Conservation (phyloP, 2,113 vertebrate genomes). For the Cebus imitator region DNA sequence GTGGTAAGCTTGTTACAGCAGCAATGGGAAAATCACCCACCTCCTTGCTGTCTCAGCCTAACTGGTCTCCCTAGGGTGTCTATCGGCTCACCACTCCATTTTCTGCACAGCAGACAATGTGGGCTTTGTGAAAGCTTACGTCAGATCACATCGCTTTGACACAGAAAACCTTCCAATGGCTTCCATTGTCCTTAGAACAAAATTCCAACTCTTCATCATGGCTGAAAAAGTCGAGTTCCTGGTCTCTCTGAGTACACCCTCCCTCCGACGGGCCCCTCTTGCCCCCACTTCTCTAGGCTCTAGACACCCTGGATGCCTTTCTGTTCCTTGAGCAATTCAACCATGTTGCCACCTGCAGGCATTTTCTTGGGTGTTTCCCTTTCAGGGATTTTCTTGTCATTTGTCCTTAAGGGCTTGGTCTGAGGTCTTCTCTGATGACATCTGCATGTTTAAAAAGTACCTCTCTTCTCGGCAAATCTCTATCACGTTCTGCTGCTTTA, state of each 20-base stretch:
- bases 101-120: not conserved
- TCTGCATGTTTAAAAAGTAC: not conserved
- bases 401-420: not conserved
- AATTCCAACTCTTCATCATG: not conserved
- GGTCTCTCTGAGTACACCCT: not conserved
- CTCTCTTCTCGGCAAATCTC: not conserved
- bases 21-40: not conserved
- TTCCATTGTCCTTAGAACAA: not conserved
- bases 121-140: not conserved
- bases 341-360: not conserved
- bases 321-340: not conserved
- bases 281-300: not conserved
- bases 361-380: not conserved
- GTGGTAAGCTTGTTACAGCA: not conserved
- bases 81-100: not conserved
- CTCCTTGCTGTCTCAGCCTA: not conserved
- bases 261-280: not conserved
- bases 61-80: not conserved
- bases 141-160: not conserved
- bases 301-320: not conserved
- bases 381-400: not conserved
- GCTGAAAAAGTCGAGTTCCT: conserved; percentile 10
- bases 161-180: not conserved
- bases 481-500: not conserved
- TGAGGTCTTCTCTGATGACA: not conserved